Evolutionary conservation across 2,113 vertebrate species (phyloP).

Genomic region (Hippocampus abdominalis): DNA sequence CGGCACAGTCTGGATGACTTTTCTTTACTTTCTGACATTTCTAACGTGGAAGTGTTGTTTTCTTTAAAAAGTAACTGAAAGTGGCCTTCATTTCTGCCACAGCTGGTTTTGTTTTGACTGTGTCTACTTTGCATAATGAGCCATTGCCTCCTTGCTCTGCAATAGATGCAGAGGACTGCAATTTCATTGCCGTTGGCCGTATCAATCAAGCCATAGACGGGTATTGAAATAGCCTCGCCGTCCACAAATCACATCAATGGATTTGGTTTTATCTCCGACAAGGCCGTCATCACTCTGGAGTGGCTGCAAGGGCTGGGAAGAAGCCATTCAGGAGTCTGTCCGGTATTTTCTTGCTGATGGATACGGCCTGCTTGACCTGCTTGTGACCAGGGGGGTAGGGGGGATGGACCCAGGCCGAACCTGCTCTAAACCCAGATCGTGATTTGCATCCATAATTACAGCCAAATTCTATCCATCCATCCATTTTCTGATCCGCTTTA

Average conservation of each 20-base stretch:
- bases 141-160: conserved; percentile 34
- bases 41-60: conserved; percentile 6
- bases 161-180: conserved; percentile 63
- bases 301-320: conserved; percentile 61
- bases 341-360: conserved; percentile 60
- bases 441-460: too few species aligned
- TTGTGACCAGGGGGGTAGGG: conserved; percentile 50
- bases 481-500: too few species aligned
- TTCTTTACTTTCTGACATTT: conserved; percentile 6
- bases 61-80: conserved; percentile 18
- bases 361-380: conserved; percentile 65
- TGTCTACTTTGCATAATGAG: conserved; percentile 37
- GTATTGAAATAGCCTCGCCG: conserved; percentile 75
- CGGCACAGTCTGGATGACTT: neutral
- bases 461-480: too few species aligned
- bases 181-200: conserved; percentile 74
- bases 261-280: conserved; percentile 72
- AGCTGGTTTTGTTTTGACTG: conserved; percentile 27
- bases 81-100: conserved; percentile 2
- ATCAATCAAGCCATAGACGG: conserved; percentile 72
- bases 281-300: conserved; percentile 72
- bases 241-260: conserved; percentile 77
- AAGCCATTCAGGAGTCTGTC: conserved; percentile 54
- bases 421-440: too few species aligned
- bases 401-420: conserved; percentile 45